Percentiles rank a stretch among this genome's conserved stretches.
These are phyloP conservation scores for Drosophila affinis DNA, from an alignment of 2,888 invertebrate species.

Conservation along the genomic window DNA sequence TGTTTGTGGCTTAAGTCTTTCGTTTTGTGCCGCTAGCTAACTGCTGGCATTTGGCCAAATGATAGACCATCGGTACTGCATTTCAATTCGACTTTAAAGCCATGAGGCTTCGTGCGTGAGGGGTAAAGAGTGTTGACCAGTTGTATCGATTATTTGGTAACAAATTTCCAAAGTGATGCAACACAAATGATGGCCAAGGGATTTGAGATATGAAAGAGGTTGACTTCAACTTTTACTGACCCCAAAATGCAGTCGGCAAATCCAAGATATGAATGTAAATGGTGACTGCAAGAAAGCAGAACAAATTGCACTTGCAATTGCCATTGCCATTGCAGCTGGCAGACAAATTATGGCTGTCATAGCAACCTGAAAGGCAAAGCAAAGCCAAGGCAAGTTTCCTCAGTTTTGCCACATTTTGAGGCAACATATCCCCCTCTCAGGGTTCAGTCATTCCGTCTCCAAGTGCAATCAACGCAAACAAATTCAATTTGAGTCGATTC, in stretches of 20 bases:
- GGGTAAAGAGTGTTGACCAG: constrained; percentile 24
- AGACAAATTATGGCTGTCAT: constrained; percentile 40
- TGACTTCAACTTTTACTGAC: constrained; percentile 66
- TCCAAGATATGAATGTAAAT: constrained; percentile 7
- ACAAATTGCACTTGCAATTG: constrained; percentile 56
- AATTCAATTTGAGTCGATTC: constrained; percentile 19
- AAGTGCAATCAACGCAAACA: constrained; percentile 31
- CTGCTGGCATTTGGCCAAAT: constrained; percentile 14
- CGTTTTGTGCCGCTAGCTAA: constrained; percentile 48
- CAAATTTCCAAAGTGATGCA: constrained; percentile 53
- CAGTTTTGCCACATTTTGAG: neutral
- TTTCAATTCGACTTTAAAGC: constrained; percentile 52
- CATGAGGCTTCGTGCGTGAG: no score
- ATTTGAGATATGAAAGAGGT: neutral
- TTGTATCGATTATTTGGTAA: constrained; percentile 59
- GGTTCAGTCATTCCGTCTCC: constrained; percentile 18
- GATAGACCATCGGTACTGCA: constrained; percentile 44
- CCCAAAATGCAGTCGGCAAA: constrained; percentile 51
- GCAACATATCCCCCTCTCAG: neutral
- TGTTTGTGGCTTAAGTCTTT: constrained; percentile 73
- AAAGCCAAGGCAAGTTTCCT: constrained; percentile 3
- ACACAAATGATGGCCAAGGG: neutral
- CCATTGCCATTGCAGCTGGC: constrained; percentile 28
- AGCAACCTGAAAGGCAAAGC: neutral
- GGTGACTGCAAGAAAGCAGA: constrained; percentile 66